Conservation (phyloP, 2,113 vertebrate species). For the Lynx canadensis region DNA sequence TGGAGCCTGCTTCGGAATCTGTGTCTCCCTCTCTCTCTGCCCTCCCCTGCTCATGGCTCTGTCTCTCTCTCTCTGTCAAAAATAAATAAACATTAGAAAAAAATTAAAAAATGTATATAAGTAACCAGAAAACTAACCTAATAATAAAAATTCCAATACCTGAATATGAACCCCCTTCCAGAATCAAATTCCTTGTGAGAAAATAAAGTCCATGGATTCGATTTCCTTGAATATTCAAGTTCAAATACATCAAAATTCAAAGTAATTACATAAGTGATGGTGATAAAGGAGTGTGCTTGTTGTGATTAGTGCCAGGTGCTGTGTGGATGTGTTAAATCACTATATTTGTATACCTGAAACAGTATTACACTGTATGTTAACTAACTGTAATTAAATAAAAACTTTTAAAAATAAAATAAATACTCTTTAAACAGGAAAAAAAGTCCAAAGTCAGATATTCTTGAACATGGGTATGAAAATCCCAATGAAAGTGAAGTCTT, state of each 20-base stretch:
- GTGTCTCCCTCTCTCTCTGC: no score
- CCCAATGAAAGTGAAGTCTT: background rate
- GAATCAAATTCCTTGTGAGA: background rate
- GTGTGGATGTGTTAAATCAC: background rate
- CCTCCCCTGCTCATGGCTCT: no score
- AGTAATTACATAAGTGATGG: background rate
- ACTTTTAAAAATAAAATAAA: background rate
- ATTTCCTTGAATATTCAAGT: background rate
- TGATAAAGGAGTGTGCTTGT: background rate
- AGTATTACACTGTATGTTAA: no score
- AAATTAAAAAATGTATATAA: background rate
- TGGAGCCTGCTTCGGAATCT: no score
- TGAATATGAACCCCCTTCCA: background rate
- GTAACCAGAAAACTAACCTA: background rate
- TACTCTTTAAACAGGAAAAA: background rate
- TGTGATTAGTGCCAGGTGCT: background rate
- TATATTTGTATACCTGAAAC: background rate
- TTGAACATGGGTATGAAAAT: background rate
- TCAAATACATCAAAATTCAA: constrained; percentile 5
- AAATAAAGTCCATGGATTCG: background rate
- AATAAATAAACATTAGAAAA: no score
- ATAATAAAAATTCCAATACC: background rate
- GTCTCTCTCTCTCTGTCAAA: no score
- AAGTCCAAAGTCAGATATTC: background rate
- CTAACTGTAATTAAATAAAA: background rate